Evolutionary conservation across 2,113 vertebrate species (phyloP).

Genomic region (Australoheros scitulus): DNA sequence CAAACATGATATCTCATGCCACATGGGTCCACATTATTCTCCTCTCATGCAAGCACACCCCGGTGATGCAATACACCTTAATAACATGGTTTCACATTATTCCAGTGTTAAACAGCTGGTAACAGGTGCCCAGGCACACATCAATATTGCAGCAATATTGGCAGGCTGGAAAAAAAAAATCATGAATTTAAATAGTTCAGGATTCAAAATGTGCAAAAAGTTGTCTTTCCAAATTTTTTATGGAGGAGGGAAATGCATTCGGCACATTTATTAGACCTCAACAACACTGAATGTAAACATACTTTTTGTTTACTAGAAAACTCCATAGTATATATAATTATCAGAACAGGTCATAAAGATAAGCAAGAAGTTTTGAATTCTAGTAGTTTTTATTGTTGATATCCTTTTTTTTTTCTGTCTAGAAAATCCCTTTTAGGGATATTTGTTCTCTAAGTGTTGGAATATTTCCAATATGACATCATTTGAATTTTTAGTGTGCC

Average conservation of each 20-base stretch:
- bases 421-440: not conserved
- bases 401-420: not conserved
- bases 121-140: not conserved
- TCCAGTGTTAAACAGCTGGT: not conserved
- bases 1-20: not conserved
- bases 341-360: not conserved
- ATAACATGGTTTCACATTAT: not conserved
- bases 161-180: rapidly evolving
- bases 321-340: not conserved
- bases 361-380: not conserved
- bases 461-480: not conserved
- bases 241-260: not conserved
- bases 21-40: not conserved
- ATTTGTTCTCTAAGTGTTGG: not conserved
- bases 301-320: not conserved
- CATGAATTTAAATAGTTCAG: not conserved
- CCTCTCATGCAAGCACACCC: not conserved
- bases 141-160: not conserved
- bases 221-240: not conserved
- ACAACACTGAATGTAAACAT: not conserved
- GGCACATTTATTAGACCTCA: not conserved
- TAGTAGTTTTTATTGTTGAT: not conserved
- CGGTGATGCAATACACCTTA: not conserved
- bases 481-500: not conserved
- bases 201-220: not conserved